Evolutionary conservation across 2,888 invertebrate species (phyloP).

Genomic region (Eupithecia subumbrata): DNA sequence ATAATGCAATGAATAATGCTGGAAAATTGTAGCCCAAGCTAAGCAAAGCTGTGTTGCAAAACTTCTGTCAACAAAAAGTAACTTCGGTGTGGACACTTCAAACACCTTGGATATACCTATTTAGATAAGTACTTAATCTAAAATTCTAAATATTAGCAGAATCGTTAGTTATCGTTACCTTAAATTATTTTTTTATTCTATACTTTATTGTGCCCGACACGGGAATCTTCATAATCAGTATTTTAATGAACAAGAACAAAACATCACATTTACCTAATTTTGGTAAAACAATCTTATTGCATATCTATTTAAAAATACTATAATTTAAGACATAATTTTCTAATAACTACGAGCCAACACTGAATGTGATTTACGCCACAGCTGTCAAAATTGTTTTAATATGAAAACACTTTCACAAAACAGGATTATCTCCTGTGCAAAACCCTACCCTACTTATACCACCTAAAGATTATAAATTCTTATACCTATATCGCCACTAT

Average conservation of each 20-base stretch:
- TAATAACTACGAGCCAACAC: neutral
- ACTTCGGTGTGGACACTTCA: neutral
- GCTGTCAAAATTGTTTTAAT: neutral
- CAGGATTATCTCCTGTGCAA: neutral
- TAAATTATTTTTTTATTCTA: neutral
- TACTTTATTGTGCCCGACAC: slow-evolving; percentile 23
- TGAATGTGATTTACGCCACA: slow-evolving; percentile 1
- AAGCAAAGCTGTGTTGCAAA: neutral
- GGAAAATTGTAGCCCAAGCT: no score
- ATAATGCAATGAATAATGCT: neutral
- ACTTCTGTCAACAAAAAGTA: neutral
- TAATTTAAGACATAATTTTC: slow-evolving; percentile 7
- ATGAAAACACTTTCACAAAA: neutral
- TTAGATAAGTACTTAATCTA: neutral
- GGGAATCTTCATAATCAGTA: slow-evolving; percentile 8
- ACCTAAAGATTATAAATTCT: neutral
- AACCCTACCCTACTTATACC: neutral
- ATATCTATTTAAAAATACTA: neutral
- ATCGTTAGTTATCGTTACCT: neutral
- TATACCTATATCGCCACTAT: neutral
- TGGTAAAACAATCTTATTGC: neutral
- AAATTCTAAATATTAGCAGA: neutral
- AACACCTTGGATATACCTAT: neutral
- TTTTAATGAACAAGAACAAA: neutral
- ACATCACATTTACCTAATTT: neutral